These are phyloP conservation scores for Scolanthus callimorphus DNA, from an alignment of 92 coral and sea anemone genomes.

Conservation along the genomic window DNA sequence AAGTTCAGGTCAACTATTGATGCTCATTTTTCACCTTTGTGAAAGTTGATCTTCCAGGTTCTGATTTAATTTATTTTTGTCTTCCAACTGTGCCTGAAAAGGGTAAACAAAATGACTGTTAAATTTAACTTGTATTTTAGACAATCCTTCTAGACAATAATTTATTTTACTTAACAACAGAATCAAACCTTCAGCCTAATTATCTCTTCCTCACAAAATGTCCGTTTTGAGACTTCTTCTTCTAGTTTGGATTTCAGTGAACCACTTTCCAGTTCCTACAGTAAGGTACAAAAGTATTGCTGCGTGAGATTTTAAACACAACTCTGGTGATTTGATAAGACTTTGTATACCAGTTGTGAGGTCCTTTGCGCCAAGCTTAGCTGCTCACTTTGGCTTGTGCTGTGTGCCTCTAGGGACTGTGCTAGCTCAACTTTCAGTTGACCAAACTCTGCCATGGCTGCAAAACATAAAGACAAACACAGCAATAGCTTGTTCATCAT, in stretches of 20 bases:
- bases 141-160: no score
- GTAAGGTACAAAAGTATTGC: neutral
- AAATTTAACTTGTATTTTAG: neutral
- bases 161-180: no score
- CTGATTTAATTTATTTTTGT: constrained; percentile 61
- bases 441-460: constrained; percentile 90
- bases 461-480: neutral
- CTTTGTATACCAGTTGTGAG: constrained; percentile 64
- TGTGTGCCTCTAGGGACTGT: constrained; percentile 75
- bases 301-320: neutral
- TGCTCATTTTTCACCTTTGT: constrained; percentile 93
- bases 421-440: constrained; percentile 89
- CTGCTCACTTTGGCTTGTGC: constrained; percentile 89
- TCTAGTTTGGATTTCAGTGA: constrained; percentile 78
- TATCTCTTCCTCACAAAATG: constrained; percentile 42
- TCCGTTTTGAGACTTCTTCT: constrained; percentile 59
- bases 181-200: constrained; percentile 65
- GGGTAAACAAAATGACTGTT: neutral
- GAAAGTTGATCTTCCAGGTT: constrained; percentile 72
- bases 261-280: constrained; percentile 77
- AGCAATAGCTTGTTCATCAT: no score
- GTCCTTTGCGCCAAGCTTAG: constrained; percentile 60
- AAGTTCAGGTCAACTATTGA: no score
- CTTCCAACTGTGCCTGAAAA: constrained; percentile 81
- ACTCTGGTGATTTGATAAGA: no score